These are phyloP conservation scores for Scelioninae gen. 2 DNA, from an alignment of 2,888 invertebrate species.

Conservation along the genomic window DNA sequence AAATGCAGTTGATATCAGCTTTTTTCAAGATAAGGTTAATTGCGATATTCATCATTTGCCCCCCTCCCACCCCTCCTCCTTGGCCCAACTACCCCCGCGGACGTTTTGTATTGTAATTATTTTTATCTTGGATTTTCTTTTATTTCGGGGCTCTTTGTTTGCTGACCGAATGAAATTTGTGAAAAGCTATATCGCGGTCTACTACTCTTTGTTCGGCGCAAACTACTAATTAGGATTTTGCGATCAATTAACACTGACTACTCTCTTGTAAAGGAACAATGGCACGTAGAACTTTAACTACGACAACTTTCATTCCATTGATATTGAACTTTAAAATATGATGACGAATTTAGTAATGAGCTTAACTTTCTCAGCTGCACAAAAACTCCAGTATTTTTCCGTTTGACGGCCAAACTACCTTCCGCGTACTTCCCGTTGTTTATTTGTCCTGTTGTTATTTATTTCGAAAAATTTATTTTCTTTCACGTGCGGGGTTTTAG, in stretches of 20 bases:
- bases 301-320: conserved; percentile 52
- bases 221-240: conserved; percentile 62
- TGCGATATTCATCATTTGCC: conserved; percentile 29
- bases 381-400: conserved; percentile 9
- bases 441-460: conserved; percentile 10
- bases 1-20: conserved; percentile 13
- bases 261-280: conserved; percentile 57
- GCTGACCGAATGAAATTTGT: conserved; percentile 55
- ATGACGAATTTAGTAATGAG: conserved; percentile 42
- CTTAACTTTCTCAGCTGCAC: conserved; percentile 4
- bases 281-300: conserved; percentile 51
- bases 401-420: neutral
- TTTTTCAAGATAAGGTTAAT: conserved; percentile 22
- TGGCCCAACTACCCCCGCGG: conserved; percentile 11
- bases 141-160: conserved; percentile 55
- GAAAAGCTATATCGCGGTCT: conserved; percentile 53
- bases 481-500: conserved; percentile 1
- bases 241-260: conserved; percentile 60
- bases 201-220: conserved; percentile 52
- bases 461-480: conserved; percentile 2
- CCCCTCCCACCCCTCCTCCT: conserved; percentile 13
- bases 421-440: conserved; percentile 3
- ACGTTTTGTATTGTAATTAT: conserved; percentile 41
- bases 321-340: conserved; percentile 50
- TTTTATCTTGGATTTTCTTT: conserved; percentile 48